phyloP scores from a whole-genome alignment of 1,140 invertebrate species.

The Euura saliciscinereae region DNA sequence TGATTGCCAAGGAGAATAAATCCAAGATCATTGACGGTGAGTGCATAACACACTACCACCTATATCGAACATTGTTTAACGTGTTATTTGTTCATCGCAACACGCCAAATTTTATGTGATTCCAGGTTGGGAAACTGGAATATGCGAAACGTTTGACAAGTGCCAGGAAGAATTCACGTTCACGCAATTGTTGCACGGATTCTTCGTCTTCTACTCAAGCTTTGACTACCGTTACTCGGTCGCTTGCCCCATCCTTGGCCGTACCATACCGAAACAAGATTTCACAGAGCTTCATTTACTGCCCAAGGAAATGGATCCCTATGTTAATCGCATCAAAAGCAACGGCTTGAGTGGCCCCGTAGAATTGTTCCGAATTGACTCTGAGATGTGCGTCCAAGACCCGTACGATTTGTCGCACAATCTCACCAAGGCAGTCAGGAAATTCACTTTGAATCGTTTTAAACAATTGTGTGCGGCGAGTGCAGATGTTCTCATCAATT shows the following conservation, averaged over 20 bases:
- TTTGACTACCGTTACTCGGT: slow-evolving; percentile 57
- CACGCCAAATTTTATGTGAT: not conserved
- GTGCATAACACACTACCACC: not conserved
- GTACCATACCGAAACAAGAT: slow-evolving; percentile 36
- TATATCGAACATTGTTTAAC: too few relatives aligned
- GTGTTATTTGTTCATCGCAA: too few relatives aligned
- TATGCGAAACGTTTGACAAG: not conserved
- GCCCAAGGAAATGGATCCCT: slow-evolving; percentile 36
- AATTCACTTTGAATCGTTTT: slow-evolving; percentile 32
- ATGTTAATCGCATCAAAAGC: slow-evolving; percentile 38
- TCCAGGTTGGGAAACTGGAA: slow-evolving; percentile 21
- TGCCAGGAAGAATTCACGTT: slow-evolving; percentile 27
- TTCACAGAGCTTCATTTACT: slow-evolving; percentile 15
- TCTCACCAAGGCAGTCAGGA: slow-evolving; percentile 49
- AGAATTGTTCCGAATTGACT: slow-evolving; percentile 42
- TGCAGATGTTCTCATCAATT: slow-evolving; percentile 23
- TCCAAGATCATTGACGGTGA: slow-evolving; percentile 29
- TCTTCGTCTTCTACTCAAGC: slow-evolving; percentile 57
- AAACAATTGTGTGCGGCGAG: slow-evolving; percentile 33
- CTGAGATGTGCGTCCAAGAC: slow-evolving; percentile 59
- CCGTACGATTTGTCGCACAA: slow-evolving; percentile 61
- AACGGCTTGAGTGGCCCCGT: slow-evolving; percentile 16
- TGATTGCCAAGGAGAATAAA: slow-evolving; percentile 30
- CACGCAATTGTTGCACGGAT: slow-evolving; percentile 53
- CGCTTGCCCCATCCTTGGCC: slow-evolving; percentile 59